Base-by-base conservation (phyloP, 1,140 invertebrate species). In the Spodoptera litura region DNA sequence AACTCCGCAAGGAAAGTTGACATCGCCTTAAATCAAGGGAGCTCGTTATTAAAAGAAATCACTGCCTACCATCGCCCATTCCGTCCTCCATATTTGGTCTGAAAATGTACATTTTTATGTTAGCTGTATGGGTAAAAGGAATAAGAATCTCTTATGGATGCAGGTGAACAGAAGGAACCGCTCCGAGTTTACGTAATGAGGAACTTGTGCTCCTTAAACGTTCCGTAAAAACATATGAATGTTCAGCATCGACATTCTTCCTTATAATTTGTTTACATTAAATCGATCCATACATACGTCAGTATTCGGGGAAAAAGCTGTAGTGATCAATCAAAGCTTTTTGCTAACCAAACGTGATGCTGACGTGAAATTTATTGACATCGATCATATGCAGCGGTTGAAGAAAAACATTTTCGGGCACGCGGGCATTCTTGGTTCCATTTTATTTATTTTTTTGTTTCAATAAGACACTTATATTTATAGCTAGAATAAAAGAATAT, bases 1-100 rank as follows among this genome's bases (percentile, higher is more conserved):
- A 89, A 89, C 88, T 91, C 79, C 55, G 85, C 85, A 92, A 89
- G 92, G 91, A 91, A 92, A 91, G 89, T 91, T 90, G 91, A 72
- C 84, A 49, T 90, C 61, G 78, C 91, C 92, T 89, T 93, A 89
- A 83, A 85, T 81, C 75, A 77, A 83, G 79, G 78, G 83, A 82
- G 81, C 79, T 87, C 83, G 83, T 86, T 87, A 87, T 85, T 88
- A 86, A 86, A 91, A 93, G 90, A 93, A 93, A 93, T 93, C 91
- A 88, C 88, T 88, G 90, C 85, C 87, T 81, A 79, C 79, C 84
- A 83, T 84, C 85, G 75, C 68, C 81, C 85, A 89, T 91, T 86
- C 87, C 84, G 72, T 73, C 62, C 74, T 31, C 91, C 89, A 83
- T 93, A 90, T 92, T 89, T 80, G 88, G 90, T 62, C 75, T 85